Evolutionary conservation across 2,888 invertebrate species (phyloP).

Genomic region (Tiliacea aurago): DNA sequence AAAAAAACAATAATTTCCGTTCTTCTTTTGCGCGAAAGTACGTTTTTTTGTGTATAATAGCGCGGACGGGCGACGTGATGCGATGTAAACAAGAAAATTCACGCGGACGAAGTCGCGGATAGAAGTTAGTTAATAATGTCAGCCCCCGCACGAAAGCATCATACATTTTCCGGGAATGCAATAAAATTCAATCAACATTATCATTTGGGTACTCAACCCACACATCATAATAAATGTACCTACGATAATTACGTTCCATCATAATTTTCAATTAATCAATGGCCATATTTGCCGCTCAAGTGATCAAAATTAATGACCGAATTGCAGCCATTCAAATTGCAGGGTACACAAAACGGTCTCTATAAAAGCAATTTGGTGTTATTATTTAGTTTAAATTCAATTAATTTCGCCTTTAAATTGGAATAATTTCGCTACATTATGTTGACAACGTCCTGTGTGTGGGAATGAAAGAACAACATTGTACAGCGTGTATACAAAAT

Average conservation of each 20-base stretch:
- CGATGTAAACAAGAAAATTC: too few species aligned
- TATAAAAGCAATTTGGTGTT: neutral
- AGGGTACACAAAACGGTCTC: constrained; percentile 9
- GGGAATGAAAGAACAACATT: neutral
- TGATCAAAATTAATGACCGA: constrained; percentile 21
- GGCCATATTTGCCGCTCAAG: neutral
- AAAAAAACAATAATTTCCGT: too few species aligned
- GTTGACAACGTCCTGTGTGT: neutral
- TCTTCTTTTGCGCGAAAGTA: too few species aligned
- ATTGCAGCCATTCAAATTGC: constrained; percentile 5
- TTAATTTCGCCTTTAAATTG: constrained; percentile 3
- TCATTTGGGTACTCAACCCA: neutral
- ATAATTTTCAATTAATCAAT: constrained; percentile 22
- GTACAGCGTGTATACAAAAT: neutral
- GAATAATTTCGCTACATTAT: constrained; percentile 4
- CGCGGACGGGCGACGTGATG: too few species aligned
- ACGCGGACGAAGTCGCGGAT: too few species aligned
- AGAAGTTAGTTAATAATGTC: too few species aligned
- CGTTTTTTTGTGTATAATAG: too few species aligned
- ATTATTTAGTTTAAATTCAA: constrained; percentile 11
- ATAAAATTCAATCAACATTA: constrained; percentile 21
- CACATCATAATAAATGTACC: neutral
- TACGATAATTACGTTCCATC: constrained; percentile 12
- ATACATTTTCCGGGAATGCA: neutral
- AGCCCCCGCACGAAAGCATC: neutral